Evolutionary conservation across 1,140 invertebrate genomes (phyloP).

Genomic region (Pogonomyrmex californicus): DNA sequence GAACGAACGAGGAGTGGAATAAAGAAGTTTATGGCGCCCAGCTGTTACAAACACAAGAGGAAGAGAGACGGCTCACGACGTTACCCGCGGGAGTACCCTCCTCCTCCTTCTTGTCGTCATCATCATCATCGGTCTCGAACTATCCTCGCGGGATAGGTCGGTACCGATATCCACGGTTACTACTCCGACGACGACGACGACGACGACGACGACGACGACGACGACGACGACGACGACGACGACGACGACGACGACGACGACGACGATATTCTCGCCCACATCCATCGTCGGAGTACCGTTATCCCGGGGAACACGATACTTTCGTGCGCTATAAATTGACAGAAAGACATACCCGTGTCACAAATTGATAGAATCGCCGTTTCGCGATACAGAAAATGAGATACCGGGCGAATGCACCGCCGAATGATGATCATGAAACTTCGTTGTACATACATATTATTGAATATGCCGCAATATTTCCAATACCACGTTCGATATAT

Average conservation of each 20-base stretch:
- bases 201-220: slow-evolving; percentile 1
- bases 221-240: too few species aligned
- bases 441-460: neutral
- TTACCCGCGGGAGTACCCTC: slow-evolving; percentile 10
- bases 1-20: slow-evolving; percentile 37
- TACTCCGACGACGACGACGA: slow-evolving; percentile 29
- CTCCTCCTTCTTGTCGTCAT: neutral
- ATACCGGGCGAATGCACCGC: neutral
- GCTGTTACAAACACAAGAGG: neutral
- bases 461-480: slow-evolving; percentile 5
- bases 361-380: slow-evolving; percentile 38
- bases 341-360: slow-evolving; percentile 5
- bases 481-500: neutral
- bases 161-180: slow-evolving; percentile 44
- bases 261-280: neutral
- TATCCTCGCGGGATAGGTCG: slow-evolving; percentile 47
- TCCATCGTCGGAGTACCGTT: slow-evolving; percentile 24
- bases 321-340: slow-evolving; percentile 52
- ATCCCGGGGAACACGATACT: slow-evolving; percentile 47
- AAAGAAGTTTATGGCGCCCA: slow-evolving; percentile 46
- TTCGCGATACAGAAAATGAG: slow-evolving; percentile 19
- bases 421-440: neutral
- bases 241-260: neutral
- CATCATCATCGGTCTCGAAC: slow-evolving; percentile 37
- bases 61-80: neutral